Conservation (phyloP, 2,797 vertebrate species). For the Phrynocephalus vlangalii region DNA sequence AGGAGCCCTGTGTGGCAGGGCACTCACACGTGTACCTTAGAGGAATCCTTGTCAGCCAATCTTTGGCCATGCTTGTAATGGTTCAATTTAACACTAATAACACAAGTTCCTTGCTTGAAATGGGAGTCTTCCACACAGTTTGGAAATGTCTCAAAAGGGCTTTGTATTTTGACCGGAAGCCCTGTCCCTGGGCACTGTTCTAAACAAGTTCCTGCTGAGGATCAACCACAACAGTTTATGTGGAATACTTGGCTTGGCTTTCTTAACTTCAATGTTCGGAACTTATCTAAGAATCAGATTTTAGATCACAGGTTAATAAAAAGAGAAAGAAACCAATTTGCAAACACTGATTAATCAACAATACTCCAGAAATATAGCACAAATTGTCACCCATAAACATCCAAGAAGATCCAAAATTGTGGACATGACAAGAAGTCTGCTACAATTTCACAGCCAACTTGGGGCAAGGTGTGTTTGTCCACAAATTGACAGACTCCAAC, state of each 20-base stretch:
- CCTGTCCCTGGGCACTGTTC: background rate
- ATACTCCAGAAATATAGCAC: background rate
- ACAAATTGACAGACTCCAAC: background rate
- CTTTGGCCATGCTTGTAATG: background rate
- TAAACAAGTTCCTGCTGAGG: background rate
- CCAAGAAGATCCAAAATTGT: background rate
- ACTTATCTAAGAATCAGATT: background rate
- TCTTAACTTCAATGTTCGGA: background rate
- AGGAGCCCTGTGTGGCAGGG: too few relatives aligned
- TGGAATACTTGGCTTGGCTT: background rate
- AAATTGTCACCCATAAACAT: background rate
- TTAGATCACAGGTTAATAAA: background rate
- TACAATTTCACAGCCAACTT: background rate
- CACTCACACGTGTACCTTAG: too few relatives aligned
- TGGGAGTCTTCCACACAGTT: background rate
- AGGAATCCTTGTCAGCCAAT: too few relatives aligned
- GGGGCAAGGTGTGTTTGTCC: background rate
- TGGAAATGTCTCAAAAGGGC: background rate
- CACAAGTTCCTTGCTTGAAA: background rate
- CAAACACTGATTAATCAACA: background rate
- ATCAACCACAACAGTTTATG: background rate
- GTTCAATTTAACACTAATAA: constrained; percentile 15
- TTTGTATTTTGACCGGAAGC: background rate
- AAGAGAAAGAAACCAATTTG: background rate
- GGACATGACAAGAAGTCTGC: background rate